Conservation (phyloP, 1,140 invertebrate species). For the Heterodera schachtii region DNA sequence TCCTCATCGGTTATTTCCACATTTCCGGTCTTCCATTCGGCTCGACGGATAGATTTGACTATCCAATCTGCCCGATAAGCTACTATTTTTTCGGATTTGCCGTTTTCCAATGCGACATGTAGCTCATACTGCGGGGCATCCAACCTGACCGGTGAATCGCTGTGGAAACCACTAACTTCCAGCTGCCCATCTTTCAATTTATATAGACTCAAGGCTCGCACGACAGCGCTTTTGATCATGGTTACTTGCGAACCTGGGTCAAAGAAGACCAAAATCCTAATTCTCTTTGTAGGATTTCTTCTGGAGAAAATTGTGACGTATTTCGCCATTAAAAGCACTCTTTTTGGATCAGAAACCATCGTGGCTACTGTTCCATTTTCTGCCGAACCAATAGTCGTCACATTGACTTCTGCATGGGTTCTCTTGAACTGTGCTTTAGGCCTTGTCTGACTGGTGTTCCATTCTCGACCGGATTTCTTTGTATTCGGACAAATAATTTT, state of each 20-base stretch:
- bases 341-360: not conserved
- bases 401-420: not conserved
- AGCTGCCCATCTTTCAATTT: not conserved
- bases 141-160: not conserved
- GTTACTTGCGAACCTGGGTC: not conserved
- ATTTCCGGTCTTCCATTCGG: not conserved
- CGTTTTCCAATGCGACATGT: not conserved
- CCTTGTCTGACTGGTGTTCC: not conserved
- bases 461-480: not conserved
- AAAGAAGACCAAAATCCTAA: conserved; percentile 1
- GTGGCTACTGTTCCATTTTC: not conserved
- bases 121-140: not conserved
- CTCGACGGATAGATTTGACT: not conserved
- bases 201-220: not conserved
- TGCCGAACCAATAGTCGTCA: not conserved
- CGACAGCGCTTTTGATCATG: not conserved
- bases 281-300: not conserved
- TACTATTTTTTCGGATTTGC: not conserved
- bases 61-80: conserved; percentile 2
- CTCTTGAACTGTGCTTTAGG: not conserved
- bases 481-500: conserved; percentile 5
- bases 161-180: conserved; percentile 3
- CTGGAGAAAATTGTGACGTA: not conserved
- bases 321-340: not conserved
- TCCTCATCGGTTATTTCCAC: not conserved